Evolutionary conservation across 2,888 invertebrate genomes (phyloP), one percentile per base, ranked within the genome.

Genomic region (Monochamus alternatus): DNA sequence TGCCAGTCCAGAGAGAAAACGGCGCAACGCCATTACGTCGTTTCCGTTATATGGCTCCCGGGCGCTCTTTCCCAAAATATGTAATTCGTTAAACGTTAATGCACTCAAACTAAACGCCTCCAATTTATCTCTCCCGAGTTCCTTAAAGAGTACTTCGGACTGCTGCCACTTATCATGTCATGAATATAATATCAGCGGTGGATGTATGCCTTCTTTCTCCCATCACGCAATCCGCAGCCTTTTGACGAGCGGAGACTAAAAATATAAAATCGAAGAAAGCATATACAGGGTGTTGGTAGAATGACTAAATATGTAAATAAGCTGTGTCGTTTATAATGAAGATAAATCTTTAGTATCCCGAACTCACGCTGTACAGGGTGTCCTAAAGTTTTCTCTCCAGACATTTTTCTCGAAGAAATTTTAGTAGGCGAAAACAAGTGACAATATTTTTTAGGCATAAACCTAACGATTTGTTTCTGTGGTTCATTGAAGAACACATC

Each of bases 161-260:
- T 63, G 8, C 38, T 22, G 47, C 43, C 47, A 64, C 64, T 43
- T 65, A 65, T 65, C 47, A 65, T 65, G 64, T 64, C 64, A 64
- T 65, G 64, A 65, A 65, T 65, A 51, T 65, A 31, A 65, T 65
- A 65, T 65, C 30, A 65, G 31, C 9, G 12, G 44, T 3, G 22
- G 22, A n/a, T 10, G 30, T 63, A 38, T 47, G 44, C 63, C 22
- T 38, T 44, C 30, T 5, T 2, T 30, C 43, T 44, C 30, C n/a
- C 12, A 65, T 65, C 64, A 65, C 64, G 64, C 64, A 47, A 65
- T 47, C 30, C 30, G 14, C 9, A 22, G 12, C 47, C 22, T 65
- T 65, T 65, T 30, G 22, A 38, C 7, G 22, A 62, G n/a, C 38
- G 9, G 51, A 31, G 47, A 47, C 22, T 47, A 47, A 47, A 65